phyloP scores from a whole-genome alignment of 2,113 vertebrate genomes.

The Pan paniscus region DNA sequence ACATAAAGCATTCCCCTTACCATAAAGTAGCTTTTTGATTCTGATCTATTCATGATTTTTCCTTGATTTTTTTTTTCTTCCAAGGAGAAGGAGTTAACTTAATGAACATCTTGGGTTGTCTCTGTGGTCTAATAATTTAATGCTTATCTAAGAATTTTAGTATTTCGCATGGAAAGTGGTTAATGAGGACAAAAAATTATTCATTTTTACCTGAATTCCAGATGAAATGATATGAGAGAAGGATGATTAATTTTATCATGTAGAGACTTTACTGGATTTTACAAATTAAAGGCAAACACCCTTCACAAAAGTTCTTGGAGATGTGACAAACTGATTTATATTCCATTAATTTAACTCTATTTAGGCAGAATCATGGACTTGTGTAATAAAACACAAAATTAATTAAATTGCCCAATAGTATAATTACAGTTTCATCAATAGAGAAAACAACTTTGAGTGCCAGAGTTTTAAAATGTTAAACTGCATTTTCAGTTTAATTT shows the following conservation, averaged over 20 bases:
- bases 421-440: conserved; percentile 72
- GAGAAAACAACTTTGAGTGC: conserved; percentile 54
- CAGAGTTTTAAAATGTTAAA: conserved; percentile 67
- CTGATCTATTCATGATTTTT: conserved; percentile 1
- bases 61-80: neutral
- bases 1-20: neutral
- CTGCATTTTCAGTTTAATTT: conserved; percentile 59
- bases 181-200: conserved; percentile 57
- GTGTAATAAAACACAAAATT: conserved; percentile 77
- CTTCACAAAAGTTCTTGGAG: conserved; percentile 78
- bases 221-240: conserved; percentile 65
- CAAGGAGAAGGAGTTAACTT: conserved; percentile 32
- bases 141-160: conserved; percentile 58
- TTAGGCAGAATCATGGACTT: conserved; percentile 70
- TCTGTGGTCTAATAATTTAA: conserved; percentile 62
- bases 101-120: conserved; percentile 18
- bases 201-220: conserved; percentile 60
- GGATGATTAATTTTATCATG: conserved; percentile 71
- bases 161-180: conserved; percentile 49
- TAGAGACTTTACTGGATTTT: conserved; percentile 71
- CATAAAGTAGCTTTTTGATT: neutral
- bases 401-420: conserved; percentile 68
- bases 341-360: conserved; percentile 77
- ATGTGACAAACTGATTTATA: conserved; percentile 78
- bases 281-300: conserved; percentile 78